Conservation (phyloP, 2,113 vertebrate species). For the Hoplias malabaricus region DNA sequence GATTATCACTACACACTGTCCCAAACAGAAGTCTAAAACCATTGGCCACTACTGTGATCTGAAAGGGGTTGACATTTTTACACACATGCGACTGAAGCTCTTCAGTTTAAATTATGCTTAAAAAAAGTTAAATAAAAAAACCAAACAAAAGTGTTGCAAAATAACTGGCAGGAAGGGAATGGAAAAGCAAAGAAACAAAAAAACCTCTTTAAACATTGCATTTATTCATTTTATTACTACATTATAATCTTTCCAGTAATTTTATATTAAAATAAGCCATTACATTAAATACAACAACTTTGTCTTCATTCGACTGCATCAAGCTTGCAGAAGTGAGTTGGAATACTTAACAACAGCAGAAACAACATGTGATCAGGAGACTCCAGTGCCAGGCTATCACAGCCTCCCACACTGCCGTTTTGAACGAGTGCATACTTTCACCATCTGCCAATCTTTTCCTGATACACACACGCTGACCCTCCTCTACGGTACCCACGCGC, state of each 20-base stretch:
- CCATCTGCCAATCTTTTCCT: not conserved
- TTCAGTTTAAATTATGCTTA: not conserved
- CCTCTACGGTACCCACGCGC: not conserved
- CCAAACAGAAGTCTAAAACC: constrained; percentile 5
- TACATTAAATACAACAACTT: constrained; percentile 56
- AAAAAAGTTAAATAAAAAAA: not conserved
- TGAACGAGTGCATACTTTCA: not conserved
- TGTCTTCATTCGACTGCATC: constrained; percentile 17
- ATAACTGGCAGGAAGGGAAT: constrained; percentile 32
- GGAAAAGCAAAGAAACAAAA: constrained; percentile 31
- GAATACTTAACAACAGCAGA: constrained; percentile 27
- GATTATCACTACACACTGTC: not conserved
- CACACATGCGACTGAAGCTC: not conserved
- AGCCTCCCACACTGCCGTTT: constrained; percentile 3
- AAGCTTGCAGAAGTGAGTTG: constrained; percentile 7
- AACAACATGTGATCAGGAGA: not conserved
- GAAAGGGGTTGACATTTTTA: not conserved
- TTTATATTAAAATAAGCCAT: constrained; percentile 57
- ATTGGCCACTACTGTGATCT: not conserved
- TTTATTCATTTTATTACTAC: constrained; percentile 66
- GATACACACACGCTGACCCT: not conserved
- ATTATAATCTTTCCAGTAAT: constrained; percentile 56
- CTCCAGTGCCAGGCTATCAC: constrained; percentile 34
- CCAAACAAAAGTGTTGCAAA: not conserved
- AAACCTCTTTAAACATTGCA: constrained; percentile 56